Conservation (phyloP, 2,888 invertebrate genomes). For the Heliconius hortense region DNA sequence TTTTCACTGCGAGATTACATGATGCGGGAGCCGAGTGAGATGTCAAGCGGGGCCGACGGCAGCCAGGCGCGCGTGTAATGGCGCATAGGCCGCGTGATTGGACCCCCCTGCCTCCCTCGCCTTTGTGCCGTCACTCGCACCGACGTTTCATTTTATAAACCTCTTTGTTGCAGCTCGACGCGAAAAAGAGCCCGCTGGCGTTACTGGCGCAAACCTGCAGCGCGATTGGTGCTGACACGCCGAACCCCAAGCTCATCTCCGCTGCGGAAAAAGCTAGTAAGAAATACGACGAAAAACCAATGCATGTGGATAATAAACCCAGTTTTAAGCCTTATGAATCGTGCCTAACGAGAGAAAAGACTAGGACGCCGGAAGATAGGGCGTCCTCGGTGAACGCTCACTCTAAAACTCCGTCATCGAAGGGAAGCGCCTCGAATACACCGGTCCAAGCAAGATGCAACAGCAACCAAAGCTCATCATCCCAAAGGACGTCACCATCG, state of each 20-base stretch:
- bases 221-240: conserved; percentile 95
- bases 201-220: conserved; percentile 98
- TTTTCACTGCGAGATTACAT: conserved; percentile 83
- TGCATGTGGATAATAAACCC: conserved; percentile 81
- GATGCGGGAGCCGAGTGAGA: conserved; percentile 82
- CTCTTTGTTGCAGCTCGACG: conserved; percentile 93
- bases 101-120: conserved; percentile 65
- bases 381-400: conserved; percentile 75
- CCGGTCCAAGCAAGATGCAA: conserved; percentile 84
- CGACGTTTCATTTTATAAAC: conserved; percentile 80
- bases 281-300: conserved; percentile 85
- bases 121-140: conserved; percentile 80
- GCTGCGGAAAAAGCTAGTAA: conserved; percentile 87
- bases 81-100: conserved; percentile 82
- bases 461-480: conserved; percentile 90
- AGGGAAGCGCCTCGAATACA: conserved; percentile 76
- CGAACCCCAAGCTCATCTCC: conserved; percentile 88
- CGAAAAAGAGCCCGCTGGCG: conserved; percentile 98
- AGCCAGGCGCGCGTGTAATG: conserved; percentile 82
- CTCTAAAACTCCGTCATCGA: conserved; percentile 82
- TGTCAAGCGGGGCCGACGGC: conserved; percentile 82
- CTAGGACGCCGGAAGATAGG: conserved; percentile 86
- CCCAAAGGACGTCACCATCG: conserved; percentile 84
- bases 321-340: conserved; percentile 91
- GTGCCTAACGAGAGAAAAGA: conserved; percentile 84